These are phyloP conservation scores for Drosophila parthenogenetica DNA, from an alignment of 2,888 invertebrate genomes.

Conservation along the genomic window DNA sequence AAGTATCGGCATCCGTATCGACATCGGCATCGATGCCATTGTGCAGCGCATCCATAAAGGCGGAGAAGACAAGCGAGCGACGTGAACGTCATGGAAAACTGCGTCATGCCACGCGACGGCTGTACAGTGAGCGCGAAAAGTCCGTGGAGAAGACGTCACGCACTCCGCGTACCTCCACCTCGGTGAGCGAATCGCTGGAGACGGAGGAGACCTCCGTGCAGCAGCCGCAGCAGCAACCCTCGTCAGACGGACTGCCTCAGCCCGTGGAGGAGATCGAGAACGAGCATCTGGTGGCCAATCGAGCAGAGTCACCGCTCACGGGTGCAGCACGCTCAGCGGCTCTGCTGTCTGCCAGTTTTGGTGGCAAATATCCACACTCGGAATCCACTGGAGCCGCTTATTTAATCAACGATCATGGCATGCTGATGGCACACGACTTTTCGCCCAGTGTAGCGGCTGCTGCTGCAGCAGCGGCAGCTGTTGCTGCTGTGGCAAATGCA, in stretches of 20 bases:
- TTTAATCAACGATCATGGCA: constrained; percentile 81
- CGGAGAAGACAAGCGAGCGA: constrained; percentile 62
- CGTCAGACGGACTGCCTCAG: constrained; percentile 59
- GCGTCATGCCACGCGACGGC: constrained; percentile 67
- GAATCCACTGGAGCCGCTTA: constrained; percentile 60
- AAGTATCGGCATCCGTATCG: neutral
- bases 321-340: constrained; percentile 26
- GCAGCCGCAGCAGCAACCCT: constrained; percentile 15
- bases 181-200: constrained; percentile 5
- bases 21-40: constrained; percentile 18
- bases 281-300: constrained; percentile 65
- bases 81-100: constrained; percentile 76
- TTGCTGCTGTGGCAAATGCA: constrained; percentile 50
- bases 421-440: constrained; percentile 81
- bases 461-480: constrained; percentile 61
- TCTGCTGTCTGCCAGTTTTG: constrained; percentile 61
- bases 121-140: constrained; percentile 57
- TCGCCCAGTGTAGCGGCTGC: constrained; percentile 68
- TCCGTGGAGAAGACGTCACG: constrained; percentile 39
- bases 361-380: constrained; percentile 64
- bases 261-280: constrained; percentile 81
- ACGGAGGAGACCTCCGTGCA: neutral
- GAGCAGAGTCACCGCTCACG: constrained; percentile 54
- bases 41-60: constrained; percentile 39
- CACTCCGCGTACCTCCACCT: constrained; percentile 10